Base-by-base conservation (phyloP, 2,888 invertebrate genomes). In the Bellardia pandia region DNA sequence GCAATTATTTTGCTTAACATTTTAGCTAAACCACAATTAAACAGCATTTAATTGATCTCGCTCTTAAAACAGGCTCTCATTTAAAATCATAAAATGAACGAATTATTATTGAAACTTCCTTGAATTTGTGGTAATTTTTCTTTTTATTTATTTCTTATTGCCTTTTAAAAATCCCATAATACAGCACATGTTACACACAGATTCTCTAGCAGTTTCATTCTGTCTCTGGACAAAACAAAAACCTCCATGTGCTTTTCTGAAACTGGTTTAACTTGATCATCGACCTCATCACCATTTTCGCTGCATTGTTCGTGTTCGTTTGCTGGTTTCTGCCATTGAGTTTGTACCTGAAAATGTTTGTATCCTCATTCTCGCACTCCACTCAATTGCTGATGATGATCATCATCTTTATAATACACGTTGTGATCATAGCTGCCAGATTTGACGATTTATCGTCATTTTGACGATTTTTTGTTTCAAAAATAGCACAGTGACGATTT, bases 181-280 rank as follows among this genome's bases (percentile, higher is more conserved):
- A 58, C 45, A 45, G 78, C 68, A 78, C 78, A 77, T 68, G 77
- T 77, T 77, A 9, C 16, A 69, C 11, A 14, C 13, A 78, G n/a
- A n/a, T 58, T 45, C 33, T 6, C 45, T 58, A 33, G 33, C 37
- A 37, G 5, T 33, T 30, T 11, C 8, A 3, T 60, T 69, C 42
- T 58, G 37, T 14, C n/a, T 45, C 11, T n/a, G 11, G 33, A 56
- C 45, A 56, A 33, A 40, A 60, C 48, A 7, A 13, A 53, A 66
- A 30, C 40, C 23, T 37, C 23, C 74, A 81, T 81, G 74, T 58
- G 74, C 66, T 81, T 72, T 75, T 58, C 56, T 68, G 23, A 76
- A 86, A 83, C 86, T 69, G 78, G 86, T 86, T 78, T 79, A 23
- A 86, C 82, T 48, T 71, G 82, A 71, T 78, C 42, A 51, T 81